Evolutionary conservation across 2,888 invertebrate species (phyloP), one percentile per base, ranked within the genome.

Genomic region (Drosophila incognita): DNA sequence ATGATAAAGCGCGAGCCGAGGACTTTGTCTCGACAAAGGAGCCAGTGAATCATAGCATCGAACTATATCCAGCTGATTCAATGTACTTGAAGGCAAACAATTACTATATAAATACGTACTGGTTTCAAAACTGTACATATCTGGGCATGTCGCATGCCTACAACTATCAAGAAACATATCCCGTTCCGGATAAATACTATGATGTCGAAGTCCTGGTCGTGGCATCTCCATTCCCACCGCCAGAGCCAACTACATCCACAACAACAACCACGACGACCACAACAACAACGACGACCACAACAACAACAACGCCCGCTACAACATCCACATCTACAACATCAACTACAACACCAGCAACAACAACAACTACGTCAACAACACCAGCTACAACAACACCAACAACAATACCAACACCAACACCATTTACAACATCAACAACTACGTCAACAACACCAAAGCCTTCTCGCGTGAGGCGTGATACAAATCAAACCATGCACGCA

Each of bases 71-170:
- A 31, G 94, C 95, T 24, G 97, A 97, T 91, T 85, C 94, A 40
- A 92, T 94, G 59, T 96, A 94, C 91, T 91, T 97, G 29, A 91
- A 90, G 33, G 93, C 92, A 36, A 94, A 94, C 64, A 94, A 95
- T 4, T 94, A 95, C 6, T 93, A 91, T 68, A 93, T 96, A 18
- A 92, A 94, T 33, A 96, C 96, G 0, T 96, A 95, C 91, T 97
- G 97, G 97, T 97, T 97, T 88, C 94, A 96, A 71, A 96, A 97
- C 92, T 97, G 97, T 89, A 93, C 94, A 60, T 96, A 95, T 86
- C 94, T 95, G 60, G 96, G 96, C 42, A 93, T 95, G 74, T 95
- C 95, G 0, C 93, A 94, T 61, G 95, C 95, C 85, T 94, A 95
- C 51, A 93, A 94, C 13, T 95, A 96, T 74, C 92, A 93, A 59